Evolutionary conservation across 2,113 vertebrate genomes (phyloP), one percentile per base, ranked within the genome.

Genomic region (Chitala chitala): DNA sequence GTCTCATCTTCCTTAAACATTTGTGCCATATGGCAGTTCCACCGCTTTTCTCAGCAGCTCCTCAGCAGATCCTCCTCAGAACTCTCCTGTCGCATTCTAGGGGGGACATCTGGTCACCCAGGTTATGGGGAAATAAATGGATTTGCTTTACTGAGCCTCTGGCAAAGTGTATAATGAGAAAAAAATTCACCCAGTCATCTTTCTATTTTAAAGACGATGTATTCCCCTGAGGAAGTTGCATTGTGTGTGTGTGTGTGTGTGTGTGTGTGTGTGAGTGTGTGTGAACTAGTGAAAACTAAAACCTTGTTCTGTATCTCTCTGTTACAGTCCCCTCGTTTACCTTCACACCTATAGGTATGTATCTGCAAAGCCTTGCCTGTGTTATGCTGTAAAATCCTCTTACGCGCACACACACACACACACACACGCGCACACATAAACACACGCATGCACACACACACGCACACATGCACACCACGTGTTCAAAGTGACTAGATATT

Each of bases 311-410:
- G 31, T 66, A 13, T 40, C 33, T 55, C 26, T 58, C 0, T 38
- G 87, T 84, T 89, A 84, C 94, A 98, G 95, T 98, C 85, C 95
- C 95, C 77, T 97, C 95, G 82, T 98, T 97, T 90, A 97, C 95
- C 87, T 98, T 98, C 84, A 97, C 95, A 85, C 95, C 95, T 79
- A 94, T 95, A 94, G 95, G 95, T 97, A 72, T 87, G 91, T 90
- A 92, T 87, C 82, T 82, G 4, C n/a, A 63, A 63, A 38, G 5
- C 59, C 8, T n/a, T n/a, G 22, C 0, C 38, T 73, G 1, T 38
- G 12, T 36, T 36, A 9, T 66, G 63, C 54, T 42, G 7, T 65
- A 36, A 3, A n/a, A 12, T 66, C 26, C 8, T 40, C 7, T 44
- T 3, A 10, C 61, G 6, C 31, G 2, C 31, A n/a, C 36, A 64